Evolutionary conservation across 2,888 invertebrate species (phyloP), one percentile per base, ranked within the genome.

Genomic region (Abrostola triplasia): DNA sequence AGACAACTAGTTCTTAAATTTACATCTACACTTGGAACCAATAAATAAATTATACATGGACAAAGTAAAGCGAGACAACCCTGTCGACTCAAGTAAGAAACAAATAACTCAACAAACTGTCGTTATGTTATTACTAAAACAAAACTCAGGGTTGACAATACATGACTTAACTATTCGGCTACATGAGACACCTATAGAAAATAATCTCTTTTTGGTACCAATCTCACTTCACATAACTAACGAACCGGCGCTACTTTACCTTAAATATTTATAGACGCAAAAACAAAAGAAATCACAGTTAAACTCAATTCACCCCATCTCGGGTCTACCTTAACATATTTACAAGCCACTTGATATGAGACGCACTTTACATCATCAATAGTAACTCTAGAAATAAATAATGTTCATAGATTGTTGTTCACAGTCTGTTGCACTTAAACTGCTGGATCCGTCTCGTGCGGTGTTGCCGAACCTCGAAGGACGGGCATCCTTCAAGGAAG

Each of bases 201-300:
- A 89, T 91, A 92, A 94, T 93, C 92, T 92, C 91, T 93, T 94
- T 94, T 94, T 93, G 94, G 94, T 93, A 93, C 88, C 88, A 89
- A 91, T 94, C 94, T 94, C 94, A 94, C 93, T 93, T 91, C 84
- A 89, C 86, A 88, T 86, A 88, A 86, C 88, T 85, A 89, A 86
- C 84, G 75, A 86, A 84, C 79, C 84, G 75, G 83, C 74, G 70
- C 85, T 88, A 88, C 83, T 55, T 86, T 86, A 89, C 86, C 86
- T 89, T 88, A 88, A 78, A 88, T 80, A 88, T 85, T 81, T 87
- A 87, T 85, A 86, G 86, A 88, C 82, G 86, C 84, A 82, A 90
- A 88, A 92, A 90, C 87, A 90, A 88, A 89, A 71, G 42, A 67
- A 93, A 94, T 93, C 94, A 94, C 94, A 94, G 93, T 90, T 88